These are phyloP conservation scores for Poecilia picta DNA, from an alignment of 2,797 vertebrate species.

Conservation along the genomic window DNA sequence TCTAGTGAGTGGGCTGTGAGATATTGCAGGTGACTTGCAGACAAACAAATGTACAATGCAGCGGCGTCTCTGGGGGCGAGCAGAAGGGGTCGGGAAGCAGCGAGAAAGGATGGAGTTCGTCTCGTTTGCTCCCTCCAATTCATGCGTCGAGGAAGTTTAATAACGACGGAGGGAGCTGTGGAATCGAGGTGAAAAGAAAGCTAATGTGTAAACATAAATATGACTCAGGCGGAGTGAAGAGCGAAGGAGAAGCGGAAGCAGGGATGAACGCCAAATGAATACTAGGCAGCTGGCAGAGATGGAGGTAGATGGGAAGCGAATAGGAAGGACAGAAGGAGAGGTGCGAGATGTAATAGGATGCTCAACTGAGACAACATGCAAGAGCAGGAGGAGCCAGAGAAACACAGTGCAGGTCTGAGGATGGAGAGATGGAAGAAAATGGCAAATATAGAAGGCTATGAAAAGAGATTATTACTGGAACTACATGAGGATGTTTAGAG, in stretches of 20 bases:
- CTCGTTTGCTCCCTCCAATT: conserved; percentile 19
- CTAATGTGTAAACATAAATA: conserved; percentile 53
- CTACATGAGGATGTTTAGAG: conserved; percentile 27
- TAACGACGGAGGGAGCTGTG: conserved; percentile 27
- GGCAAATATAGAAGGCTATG: conserved; percentile 37
- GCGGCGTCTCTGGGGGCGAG: conserved; percentile 25
- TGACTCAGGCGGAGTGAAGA: conserved; percentile 36
- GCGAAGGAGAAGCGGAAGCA: conserved; percentile 54
- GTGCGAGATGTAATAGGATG: conserved; percentile 59
- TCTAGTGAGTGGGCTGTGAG: conserved; percentile 36
- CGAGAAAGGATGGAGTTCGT: conserved; percentile 2
- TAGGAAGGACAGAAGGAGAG: conserved; percentile 50
- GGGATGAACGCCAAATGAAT: conserved; percentile 62
- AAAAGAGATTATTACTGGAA: conserved; percentile 42
- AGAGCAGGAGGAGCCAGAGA: conserved; percentile 35
- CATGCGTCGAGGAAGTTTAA: conserved; percentile 36
- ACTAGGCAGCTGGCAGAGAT: conserved; percentile 43
- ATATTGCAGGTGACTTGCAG: conserved; percentile 54
- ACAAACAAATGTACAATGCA: conserved; percentile 44
- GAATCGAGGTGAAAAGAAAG: conserved; percentile 51
- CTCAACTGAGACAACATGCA: conserved; percentile 46
- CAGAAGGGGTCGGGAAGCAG: conserved; percentile 16
- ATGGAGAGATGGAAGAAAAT: conserved; percentile 31
- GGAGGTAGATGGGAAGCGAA: conserved; percentile 63
- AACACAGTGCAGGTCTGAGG: conserved; percentile 9